A percentile compares a stretch with the other conserved stretches of the same genome.
These are phyloP conservation scores for Eulimnadia texana DNA, from an alignment of 1,140 invertebrate genomes.

Conservation along the genomic window DNA sequence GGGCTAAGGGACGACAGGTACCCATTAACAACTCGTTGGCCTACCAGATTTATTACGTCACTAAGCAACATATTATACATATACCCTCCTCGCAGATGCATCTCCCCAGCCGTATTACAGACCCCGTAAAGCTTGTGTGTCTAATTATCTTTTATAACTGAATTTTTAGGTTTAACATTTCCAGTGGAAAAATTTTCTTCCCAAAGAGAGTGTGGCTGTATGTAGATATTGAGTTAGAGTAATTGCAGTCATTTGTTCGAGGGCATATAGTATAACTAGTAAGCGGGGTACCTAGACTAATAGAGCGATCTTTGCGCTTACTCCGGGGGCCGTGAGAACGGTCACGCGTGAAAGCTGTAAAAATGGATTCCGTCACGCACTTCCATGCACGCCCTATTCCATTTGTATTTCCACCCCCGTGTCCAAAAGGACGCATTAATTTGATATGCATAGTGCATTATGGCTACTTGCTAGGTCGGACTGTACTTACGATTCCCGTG, in stretches of 20 bases:
- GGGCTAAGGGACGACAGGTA: slow-evolving; percentile 3
- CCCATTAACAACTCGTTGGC: slow-evolving; percentile 9
- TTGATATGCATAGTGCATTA: background rate
- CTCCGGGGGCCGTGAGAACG: background rate
- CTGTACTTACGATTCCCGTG: too few species aligned
- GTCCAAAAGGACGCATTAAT: background rate
- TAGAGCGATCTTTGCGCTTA: background rate
- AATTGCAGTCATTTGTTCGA: background rate
- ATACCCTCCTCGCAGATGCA: background rate
- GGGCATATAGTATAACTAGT: background rate
- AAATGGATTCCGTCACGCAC: background rate
- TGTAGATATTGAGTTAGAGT: too few species aligned
- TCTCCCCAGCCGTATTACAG: background rate
- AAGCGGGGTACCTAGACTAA: background rate
- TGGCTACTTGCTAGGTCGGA: too few species aligned
- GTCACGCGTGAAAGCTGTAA: background rate
- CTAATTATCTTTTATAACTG: background rate
- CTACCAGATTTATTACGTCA: background rate
- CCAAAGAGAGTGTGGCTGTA: too few species aligned
- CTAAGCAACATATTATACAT: background rate
- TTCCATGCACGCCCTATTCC: background rate
- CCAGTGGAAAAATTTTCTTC: too few species aligned
- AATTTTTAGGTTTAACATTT: too few species aligned
- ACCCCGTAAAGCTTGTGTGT: background rate
- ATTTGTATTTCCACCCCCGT: background rate